Evolutionary conservation across 2,888 invertebrate species (phyloP), one percentile per base, ranked within the genome.

Genomic region (Cecidostiba fungosa): DNA sequence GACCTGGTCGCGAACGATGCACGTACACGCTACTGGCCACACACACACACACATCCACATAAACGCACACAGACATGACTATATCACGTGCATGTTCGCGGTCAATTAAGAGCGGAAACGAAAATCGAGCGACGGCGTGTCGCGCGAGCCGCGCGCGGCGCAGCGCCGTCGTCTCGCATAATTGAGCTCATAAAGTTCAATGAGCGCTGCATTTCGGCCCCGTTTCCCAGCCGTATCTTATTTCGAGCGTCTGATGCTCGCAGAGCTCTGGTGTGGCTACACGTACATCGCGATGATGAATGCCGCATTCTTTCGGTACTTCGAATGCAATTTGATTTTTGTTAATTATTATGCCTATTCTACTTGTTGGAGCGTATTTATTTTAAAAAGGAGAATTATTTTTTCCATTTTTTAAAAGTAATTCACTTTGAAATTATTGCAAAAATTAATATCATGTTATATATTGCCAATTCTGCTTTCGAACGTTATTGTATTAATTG

Each of bases 131-230:
- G 54, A 19, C 77, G 70, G 29, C 54, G 69, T 66, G 74, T 82
- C 66, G 74, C 47, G 74, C 32, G n/a, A n/a, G n/a, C n/a, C n/a
- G 3, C 43, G 26, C 39, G 62, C 54, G 16, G 4, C 54, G 19
- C 62, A 62, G 16, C 32, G 19, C 6, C 47, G 62, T 66, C 66
- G 82, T 69, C 70, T 54, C 83, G 66, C 73, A 76, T 82, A 84
- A 84, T 84, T 78, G 77, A 84, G 78, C 83, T 77, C 78, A 72
- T 78, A 78, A 84, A 78, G 83, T 32, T 62, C 77, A 78, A 77
- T 72, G 83, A 84, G 83, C 43, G 72, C 36, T 26, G 76, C 82
- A n/a, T 50, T 82, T 66, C 32, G 77, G 76, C 66, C 76, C 69
- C 43, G 16, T 77, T 78, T 84, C 77, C 77, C 83, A 84, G 43